These are phyloP conservation scores for Brachionus plicatilis DNA, from an alignment of 1,140 invertebrate species.

Conservation along the genomic window DNA sequence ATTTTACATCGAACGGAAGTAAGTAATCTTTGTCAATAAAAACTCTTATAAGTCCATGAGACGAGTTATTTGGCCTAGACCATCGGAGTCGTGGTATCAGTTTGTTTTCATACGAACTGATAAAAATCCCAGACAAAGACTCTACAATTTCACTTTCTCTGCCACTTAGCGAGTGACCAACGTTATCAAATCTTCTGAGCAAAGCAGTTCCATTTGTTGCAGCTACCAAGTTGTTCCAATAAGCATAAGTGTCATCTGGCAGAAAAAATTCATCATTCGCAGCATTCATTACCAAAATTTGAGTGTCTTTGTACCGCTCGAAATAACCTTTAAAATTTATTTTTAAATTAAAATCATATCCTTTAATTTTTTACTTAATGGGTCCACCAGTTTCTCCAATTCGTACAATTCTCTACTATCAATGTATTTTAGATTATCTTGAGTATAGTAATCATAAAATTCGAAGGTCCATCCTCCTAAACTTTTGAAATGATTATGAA, in stretches of 20 bases:
- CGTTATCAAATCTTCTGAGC: slow-evolving; percentile 44
- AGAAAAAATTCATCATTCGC: slow-evolving; percentile 52
- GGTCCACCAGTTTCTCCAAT: slow-evolving; percentile 48
- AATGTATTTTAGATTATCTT: not conserved
- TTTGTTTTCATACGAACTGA: slow-evolving; percentile 42
- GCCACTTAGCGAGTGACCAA: slow-evolving; percentile 46
- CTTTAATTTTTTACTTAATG: slow-evolving; percentile 42
- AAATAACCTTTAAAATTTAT: slow-evolving; percentile 45
- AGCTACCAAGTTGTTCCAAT: not conserved
- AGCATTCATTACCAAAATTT: slow-evolving; percentile 47
- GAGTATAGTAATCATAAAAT: slow-evolving; percentile 32
- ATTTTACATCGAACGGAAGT: not conserved
- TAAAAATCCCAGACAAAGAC: slow-evolving; percentile 45
- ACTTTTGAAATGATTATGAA: slow-evolving; percentile 48
- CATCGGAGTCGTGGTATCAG: not conserved
- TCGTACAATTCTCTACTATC: not conserved
- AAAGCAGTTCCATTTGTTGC: slow-evolving; percentile 4
- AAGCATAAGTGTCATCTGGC: slow-evolving; percentile 39
- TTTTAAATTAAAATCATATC: not conserved
- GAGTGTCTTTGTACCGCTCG: slow-evolving; percentile 45
- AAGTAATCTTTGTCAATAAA: not conserved
- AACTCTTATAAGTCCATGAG: slow-evolving; percentile 37
- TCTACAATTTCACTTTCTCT: slow-evolving; percentile 46
- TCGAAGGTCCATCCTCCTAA: slow-evolving; percentile 41
- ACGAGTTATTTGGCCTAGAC: not conserved